phyloP scores from a whole-genome alignment of 2,113 vertebrate genomes.

The Sander lucioperca region DNA sequence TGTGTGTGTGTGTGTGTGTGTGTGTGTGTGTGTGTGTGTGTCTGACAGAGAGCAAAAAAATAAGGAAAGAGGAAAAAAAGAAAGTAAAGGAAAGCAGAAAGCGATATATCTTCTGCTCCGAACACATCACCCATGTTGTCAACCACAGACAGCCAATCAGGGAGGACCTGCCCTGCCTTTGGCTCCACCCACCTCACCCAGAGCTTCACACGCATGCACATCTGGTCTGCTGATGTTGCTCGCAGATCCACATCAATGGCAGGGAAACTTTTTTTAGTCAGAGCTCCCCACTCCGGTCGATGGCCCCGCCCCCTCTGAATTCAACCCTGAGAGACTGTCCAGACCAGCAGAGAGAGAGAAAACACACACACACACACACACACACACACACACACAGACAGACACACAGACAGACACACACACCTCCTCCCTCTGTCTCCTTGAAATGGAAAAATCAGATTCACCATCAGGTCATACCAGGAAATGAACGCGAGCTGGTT shows the following conservation, averaged over 20 bases:
- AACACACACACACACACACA: neutral
- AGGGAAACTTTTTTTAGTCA: constrained; percentile 8
- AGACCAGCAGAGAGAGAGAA: neutral
- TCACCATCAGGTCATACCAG: constrained; percentile 28
- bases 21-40: constrained; percentile 8
- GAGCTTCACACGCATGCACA: constrained; percentile 6
- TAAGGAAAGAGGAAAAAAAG: neutral
- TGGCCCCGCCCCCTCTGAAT: neutral
- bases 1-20: constrained; percentile 1
- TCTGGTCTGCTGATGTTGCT: constrained; percentile 53
- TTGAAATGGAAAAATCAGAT: constrained; percentile 56
- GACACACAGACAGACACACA: neutral
- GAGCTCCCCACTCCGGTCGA: neutral
- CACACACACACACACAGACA: neutral
- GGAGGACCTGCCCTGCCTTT: constrained; percentile 3
- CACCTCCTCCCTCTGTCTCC: neutral
- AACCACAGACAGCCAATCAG: constrained; percentile 33
- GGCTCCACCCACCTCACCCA: constrained; percentile 3
- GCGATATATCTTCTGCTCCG: neutral
- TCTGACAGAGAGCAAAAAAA: neutral
- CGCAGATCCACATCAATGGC: constrained; percentile 5
- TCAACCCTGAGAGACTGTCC: neutral
- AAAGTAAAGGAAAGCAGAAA: neutral
- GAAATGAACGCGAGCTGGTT: constrained; percentile 27
- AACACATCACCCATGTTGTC: constrained; percentile 6